Percentiles rank a stretch among this genome's conserved stretches.
phyloP scores from a whole-genome alignment of 2,888 invertebrate genomes.

The Andrena trimmerana region DNA sequence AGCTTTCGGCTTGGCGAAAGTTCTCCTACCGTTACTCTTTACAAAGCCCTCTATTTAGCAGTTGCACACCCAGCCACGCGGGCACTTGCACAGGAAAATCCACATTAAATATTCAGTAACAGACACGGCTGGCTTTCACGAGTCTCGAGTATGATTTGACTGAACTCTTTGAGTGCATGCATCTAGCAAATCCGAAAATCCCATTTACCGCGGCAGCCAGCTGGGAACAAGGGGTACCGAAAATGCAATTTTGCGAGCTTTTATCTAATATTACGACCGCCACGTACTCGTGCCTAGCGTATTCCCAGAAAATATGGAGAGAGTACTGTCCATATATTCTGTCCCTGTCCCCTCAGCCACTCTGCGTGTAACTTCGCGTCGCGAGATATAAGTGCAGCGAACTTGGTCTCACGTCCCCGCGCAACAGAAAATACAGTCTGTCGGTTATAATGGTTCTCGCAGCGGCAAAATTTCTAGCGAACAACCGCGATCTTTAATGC shows the following conservation, averaged over 20 bases:
- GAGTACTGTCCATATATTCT: slow-evolving; percentile 23
- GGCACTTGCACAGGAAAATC: slow-evolving; percentile 6
- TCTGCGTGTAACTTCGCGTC: slow-evolving; percentile 34
- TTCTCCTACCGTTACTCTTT: slow-evolving; percentile 3
- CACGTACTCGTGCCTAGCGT: slow-evolving; percentile 51
- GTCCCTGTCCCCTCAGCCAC: not conserved
- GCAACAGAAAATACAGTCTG: too few relatives aligned
- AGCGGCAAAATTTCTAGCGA: not conserved
- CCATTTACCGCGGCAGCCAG: slow-evolving; percentile 70
- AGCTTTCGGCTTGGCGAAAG: not conserved
- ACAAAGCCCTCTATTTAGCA: slow-evolving; percentile 19
- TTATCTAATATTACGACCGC: slow-evolving; percentile 69
- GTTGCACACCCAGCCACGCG: not conserved
- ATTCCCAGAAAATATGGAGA: slow-evolving; percentile 61
- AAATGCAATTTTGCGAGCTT: slow-evolving; percentile 73
- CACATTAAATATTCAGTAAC: slow-evolving; percentile 64
- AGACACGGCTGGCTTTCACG: slow-evolving; percentile 42
- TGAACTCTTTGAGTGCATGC: slow-evolving; percentile 74
- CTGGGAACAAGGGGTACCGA: slow-evolving; percentile 63
- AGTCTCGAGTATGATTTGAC: slow-evolving; percentile 51
- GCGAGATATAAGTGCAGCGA: slow-evolving; percentile 34
- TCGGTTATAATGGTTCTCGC: too few relatives aligned
- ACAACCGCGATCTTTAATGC: slow-evolving; percentile 22
- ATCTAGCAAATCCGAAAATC: slow-evolving; percentile 75
- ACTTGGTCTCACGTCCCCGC: too few relatives aligned